Evolutionary conservation across 2,113 vertebrate species (phyloP), one percentile per base, ranked within the genome.

Genomic region (Heterochromis multidens): DNA sequence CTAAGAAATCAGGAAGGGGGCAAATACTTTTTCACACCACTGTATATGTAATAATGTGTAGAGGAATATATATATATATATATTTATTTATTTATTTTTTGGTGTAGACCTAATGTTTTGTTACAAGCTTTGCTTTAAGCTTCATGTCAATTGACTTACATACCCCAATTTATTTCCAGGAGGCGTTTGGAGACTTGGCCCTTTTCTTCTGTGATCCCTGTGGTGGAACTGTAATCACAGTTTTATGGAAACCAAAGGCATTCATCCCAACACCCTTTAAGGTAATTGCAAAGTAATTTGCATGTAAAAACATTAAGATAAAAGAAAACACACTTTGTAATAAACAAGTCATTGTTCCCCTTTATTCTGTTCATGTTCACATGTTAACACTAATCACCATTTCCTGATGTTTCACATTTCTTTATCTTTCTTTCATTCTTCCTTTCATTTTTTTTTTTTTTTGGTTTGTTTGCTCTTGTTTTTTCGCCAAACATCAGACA

Each of bases 161-260:
- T 29, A 14, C 49, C 7, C 3, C 21, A 2, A 27, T 89, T 54
- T 23, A 14, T 88, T 78, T 88, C 25, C 85, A 99, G 99, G 97
- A 96, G 1, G 94, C 97, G 27, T 99, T 97, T 16, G 95, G 95
- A 21, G 96, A 98, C 86, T 89, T 99, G 2, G 98, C 98, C 1
- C 95, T 99, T 70, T 99, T 99, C 90, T 99, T 99, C 95, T 97
- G 96, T 6, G 98, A 99, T 93, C 96, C 96, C 10, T 96, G 97
- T 43, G 99, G 99, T 3, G 98, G 98, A 46, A 96, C 96, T 17
- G 97, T 99, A 86, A 97, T 99, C 1, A 96, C 97, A 25, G 98
- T 99, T 81, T 93, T 99, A 52, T 99, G 98, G 98, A 99, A 98
- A 79, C 98, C 98, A 13, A 93, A 95, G 14, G 96, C 97, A 84